A percentile compares a stretch with the other conserved stretches of the same genome.
Conservation (phyloP, 2,888 invertebrate genomes). For the Phanerotoma sp. region DNA sequence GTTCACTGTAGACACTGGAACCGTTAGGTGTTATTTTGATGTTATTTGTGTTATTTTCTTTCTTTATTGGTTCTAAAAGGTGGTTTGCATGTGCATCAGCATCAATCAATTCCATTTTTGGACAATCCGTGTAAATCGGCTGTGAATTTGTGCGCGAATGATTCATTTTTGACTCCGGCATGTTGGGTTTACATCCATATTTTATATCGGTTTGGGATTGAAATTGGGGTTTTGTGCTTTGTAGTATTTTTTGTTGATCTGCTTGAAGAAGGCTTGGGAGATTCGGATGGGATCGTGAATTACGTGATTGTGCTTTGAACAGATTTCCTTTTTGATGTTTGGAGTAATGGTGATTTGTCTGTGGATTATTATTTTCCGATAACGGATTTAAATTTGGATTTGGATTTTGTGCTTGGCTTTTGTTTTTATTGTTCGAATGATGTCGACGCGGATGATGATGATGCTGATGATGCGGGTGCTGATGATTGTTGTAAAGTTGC, state of each 20-base stretch:
- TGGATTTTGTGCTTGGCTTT: conserved; percentile 2
- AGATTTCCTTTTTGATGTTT: conserved; percentile 45
- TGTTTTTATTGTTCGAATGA: neutral
- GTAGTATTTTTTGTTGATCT: conserved; percentile 19
- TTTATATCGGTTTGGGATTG: conserved; percentile 47
- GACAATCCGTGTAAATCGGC: conserved; percentile 40
- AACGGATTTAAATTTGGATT: too few species aligned
- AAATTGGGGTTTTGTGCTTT: conserved; percentile 38
- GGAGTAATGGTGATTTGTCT: conserved; percentile 30
- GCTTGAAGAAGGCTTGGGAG: conserved; percentile 43
- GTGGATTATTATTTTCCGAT: conserved; percentile 28
- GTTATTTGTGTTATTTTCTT: conserved; percentile 1
- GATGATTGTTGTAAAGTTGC: conserved; percentile 31
- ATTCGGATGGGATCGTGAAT: conserved; percentile 54
- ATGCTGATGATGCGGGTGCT: conserved; percentile 24
- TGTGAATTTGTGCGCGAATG: conserved; percentile 51
- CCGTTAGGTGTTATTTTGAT: conserved; percentile 17
- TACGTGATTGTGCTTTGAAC: conserved; percentile 50
- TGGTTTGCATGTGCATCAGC: conserved; percentile 36
- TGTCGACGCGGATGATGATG: conserved; percentile 24
- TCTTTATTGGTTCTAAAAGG: conserved; percentile 36
- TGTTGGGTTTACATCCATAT: conserved; percentile 19
- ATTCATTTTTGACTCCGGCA: conserved; percentile 26
- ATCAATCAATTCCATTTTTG: neutral
- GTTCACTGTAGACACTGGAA: conserved; percentile 45